Evolutionary conservation across 2,888 invertebrate species (phyloP), one percentile per base, ranked within the genome.

Genomic region (Neria commutata): DNA sequence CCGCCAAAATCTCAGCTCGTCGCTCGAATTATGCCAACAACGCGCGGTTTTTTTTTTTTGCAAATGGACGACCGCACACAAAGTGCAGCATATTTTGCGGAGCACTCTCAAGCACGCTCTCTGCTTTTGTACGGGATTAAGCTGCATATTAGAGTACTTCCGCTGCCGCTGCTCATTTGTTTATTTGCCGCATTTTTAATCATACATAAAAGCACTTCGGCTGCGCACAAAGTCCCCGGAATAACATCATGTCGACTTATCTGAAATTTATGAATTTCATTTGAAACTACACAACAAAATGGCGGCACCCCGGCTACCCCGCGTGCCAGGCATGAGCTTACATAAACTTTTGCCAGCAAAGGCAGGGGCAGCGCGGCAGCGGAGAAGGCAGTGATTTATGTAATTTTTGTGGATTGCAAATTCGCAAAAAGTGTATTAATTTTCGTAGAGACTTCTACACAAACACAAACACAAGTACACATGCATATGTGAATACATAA

Each of bases 111-210:
- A n/a, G n/a, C n/a, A n/a, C n/a, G n/a, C n/a, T n/a, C n/a, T n/a
- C n/a, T n/a, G n/a, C n/a, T n/a, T n/a, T n/a, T n/a, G n/a, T n/a
- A n/a, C n/a, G n/a, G n/a, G n/a, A n/a, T n/a, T n/a, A n/a, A n/a
- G n/a, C n/a, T n/a, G n/a, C n/a, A n/a, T n/a, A 63, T 54, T 58
- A 34, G 55, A 29, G 63, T 49, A 48, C 46, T 54, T 25, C 37
- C 42, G 54, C 14, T 65, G 48, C 62, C 63, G 65, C 62, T 61
- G 69, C n/a, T n/a, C n/a, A n/a, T n/a, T n/a, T n/a, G n/a, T n/a
- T n/a, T 70, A 70, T 72, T 70, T 66, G 69, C 72, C 69, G 72
- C 65, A 67, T 67, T 74, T 71, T 71, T 72, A 72, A 71, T 71
- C 71, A 69, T 65, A 67, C 63, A 65, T 63, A 64, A 26, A 45